Evolutionary conservation across 2,113 vertebrate genomes (phyloP), one percentile per base, ranked within the genome.

Genomic region (Hipposideros armiger): DNA sequence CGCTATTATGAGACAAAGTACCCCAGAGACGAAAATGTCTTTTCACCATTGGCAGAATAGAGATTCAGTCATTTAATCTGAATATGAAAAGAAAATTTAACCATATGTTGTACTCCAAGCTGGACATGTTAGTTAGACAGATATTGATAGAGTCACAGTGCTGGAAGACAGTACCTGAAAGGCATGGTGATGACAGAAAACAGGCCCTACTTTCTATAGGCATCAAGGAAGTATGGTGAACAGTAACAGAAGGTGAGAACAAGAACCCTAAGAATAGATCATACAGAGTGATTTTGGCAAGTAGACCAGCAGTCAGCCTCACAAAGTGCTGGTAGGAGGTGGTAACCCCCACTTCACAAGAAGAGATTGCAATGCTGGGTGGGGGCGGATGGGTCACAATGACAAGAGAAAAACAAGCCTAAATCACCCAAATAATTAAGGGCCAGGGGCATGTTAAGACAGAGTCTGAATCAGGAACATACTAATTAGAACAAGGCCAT

Each of bases 361-460:
- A 70, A 94, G 45, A 62, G 30, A 50, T 20, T 30, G n/a, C 36
- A 42, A 13, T 36, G 17, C 52, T 74, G 15, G 9, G 2, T 26
- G 9, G 1, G 10, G 10, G 0, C 3, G 3, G 4, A 42, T 60
- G 9, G 19, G 9, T 9, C 73, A 24, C 1, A 26, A 7, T 19
- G 32, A 40, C 36, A 52, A 50, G 16, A 66, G 36, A 24, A 32
- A 54, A 64, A 54, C 0, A 45, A 82, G 11, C 42, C 62, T 17
- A 32, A 11, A 22, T 60, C 54, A 45, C 42, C 62, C 22, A 32
- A 11, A 22, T 60, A 47, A 45, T 17, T 11, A 32, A 70, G 30
- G 50, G 4, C 2, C 20, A 22, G 30, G 7, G 30, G 11, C 15
- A 81, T 13, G 42, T 26, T 20, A 40, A 70, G 9, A 73, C 42